phyloP scores from a whole-genome alignment of 2,888 invertebrate species.

The Nemotelus pantherinus region DNA sequence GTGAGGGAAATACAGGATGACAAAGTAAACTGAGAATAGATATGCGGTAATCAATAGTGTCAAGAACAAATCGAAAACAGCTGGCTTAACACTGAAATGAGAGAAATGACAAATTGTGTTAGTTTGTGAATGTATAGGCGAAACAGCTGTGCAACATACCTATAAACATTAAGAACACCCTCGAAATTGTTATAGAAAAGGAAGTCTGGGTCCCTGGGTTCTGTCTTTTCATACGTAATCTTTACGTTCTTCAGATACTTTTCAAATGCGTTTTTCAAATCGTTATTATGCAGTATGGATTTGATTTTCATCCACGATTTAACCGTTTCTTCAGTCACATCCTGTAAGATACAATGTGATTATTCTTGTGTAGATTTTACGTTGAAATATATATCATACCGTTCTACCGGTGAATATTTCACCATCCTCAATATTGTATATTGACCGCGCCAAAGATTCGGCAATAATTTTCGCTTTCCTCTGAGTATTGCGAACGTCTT shows the following conservation, averaged over 20 bases:
- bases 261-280: slow-evolving; percentile 76
- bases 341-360: slow-evolving; percentile 65
- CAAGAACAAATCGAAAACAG: slow-evolving; percentile 95
- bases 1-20: slow-evolving; percentile 76
- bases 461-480: slow-evolving; percentile 79
- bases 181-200: slow-evolving; percentile 86
- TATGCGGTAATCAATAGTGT: slow-evolving; percentile 87
- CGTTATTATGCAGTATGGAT: slow-evolving; percentile 74
- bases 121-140: background rate
- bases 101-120: slow-evolving; percentile 29
- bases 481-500: slow-evolving; percentile 56
- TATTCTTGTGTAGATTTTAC: background rate
- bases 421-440: slow-evolving; percentile 76
- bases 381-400: slow-evolving; percentile 67
- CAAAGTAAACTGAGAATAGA: slow-evolving; percentile 83
- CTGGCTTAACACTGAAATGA: slow-evolving; percentile 92
- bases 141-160: slow-evolving; percentile 68
- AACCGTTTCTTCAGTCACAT: slow-evolving; percentile 77
- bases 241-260: slow-evolving; percentile 83
- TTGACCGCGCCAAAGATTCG: slow-evolving; percentile 83
- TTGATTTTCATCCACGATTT: slow-evolving; percentile 80
- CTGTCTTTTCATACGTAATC: slow-evolving; percentile 74
- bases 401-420: slow-evolving; percentile 78
- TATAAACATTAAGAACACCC: slow-evolving; percentile 86
- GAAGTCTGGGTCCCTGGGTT: slow-evolving; percentile 92